Evolutionary conservation across 2,888 invertebrate genomes (phyloP).

Genomic region (Rhaphigaster nebulosa): DNA sequence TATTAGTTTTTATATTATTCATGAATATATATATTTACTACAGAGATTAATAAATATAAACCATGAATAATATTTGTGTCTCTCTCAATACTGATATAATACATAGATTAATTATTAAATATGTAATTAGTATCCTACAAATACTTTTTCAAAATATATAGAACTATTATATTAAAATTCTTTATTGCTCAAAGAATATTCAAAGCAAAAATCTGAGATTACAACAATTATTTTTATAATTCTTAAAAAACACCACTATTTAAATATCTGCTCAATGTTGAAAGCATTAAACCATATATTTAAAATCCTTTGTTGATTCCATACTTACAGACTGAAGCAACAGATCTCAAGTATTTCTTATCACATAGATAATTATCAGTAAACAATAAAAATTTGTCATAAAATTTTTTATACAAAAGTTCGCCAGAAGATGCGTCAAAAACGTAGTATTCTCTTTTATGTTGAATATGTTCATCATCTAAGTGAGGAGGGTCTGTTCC

Average conservation of each 20-base stretch:
- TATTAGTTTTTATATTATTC: neutral
- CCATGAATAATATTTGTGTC: neutral
- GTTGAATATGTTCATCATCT: slow-evolving; percentile 40
- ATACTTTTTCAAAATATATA: neutral
- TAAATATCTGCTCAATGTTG: neutral
- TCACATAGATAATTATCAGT: slow-evolving; percentile 53
- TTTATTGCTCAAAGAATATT: slow-evolving; percentile 2
- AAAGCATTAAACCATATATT: neutral
- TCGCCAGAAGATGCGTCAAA: slow-evolving; percentile 48
- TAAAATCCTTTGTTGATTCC: neutral
- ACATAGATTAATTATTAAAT: slow-evolving; percentile 1
- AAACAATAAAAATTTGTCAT: slow-evolving; percentile 52
- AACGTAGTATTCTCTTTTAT: slow-evolving; percentile 28
- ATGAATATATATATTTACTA: neutral
- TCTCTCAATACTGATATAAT: neutral
- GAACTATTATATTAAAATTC: neutral
- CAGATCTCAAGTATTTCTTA: slow-evolving; percentile 48
- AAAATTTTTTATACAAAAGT: slow-evolving; percentile 44
- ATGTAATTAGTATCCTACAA: neutral
- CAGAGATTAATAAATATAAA: neutral
- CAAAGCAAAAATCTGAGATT: neutral
- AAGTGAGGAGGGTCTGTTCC: slow-evolving; percentile 49
- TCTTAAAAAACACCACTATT: neutral
- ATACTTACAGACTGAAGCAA: neutral
- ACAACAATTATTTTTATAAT: neutral